A percentile compares a stretch with the other conserved stretches of the same genome.
These are phyloP conservation scores for Drosophila mulleri DNA, from an alignment of 2,888 invertebrate species.

Conservation along the genomic window DNA sequence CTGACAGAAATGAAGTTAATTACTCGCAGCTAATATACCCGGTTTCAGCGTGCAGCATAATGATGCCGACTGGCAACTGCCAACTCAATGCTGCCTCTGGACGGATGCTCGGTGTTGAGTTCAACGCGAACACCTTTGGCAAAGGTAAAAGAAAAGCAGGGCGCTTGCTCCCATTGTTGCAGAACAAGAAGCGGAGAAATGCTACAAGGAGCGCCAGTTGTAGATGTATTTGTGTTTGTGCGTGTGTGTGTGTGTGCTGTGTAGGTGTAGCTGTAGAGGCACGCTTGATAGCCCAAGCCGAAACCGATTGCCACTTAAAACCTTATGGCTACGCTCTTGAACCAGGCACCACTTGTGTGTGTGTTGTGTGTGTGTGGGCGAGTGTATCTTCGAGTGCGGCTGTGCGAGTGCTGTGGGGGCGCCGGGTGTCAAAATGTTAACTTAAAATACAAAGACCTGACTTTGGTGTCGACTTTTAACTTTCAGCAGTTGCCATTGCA, in stretches of 20 bases:
- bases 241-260: background rate
- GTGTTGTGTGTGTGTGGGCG: conserved; percentile 15
- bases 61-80: conserved; percentile 41
- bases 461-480: conserved; percentile 70
- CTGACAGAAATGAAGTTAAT: background rate
- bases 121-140: conserved; percentile 61
- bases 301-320: conserved; percentile 77
- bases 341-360: conserved; percentile 48
- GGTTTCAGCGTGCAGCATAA: conserved; percentile 15
- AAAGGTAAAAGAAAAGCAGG: conserved; percentile 37
- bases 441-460: conserved; percentile 76
- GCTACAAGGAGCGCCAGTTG: conserved; percentile 50
- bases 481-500: conserved; percentile 59
- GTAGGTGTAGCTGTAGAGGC: conserved; percentile 38
- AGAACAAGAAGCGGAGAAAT: conserved; percentile 60
- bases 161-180: conserved; percentile 44
- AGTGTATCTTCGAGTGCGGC: conserved; percentile 10
- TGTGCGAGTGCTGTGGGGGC: conserved; percentile 10
- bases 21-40: conserved; percentile 1
- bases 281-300: conserved; percentile 71
- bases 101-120: conserved; percentile 44
- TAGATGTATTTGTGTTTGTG: conserved; percentile 15
- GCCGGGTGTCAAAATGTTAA: conserved; percentile 75
- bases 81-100: conserved; percentile 34
- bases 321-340: conserved; percentile 69